Evolutionary conservation across 1,140 invertebrate genomes (phyloP).

Genomic region (Trissolcus basalis): DNA sequence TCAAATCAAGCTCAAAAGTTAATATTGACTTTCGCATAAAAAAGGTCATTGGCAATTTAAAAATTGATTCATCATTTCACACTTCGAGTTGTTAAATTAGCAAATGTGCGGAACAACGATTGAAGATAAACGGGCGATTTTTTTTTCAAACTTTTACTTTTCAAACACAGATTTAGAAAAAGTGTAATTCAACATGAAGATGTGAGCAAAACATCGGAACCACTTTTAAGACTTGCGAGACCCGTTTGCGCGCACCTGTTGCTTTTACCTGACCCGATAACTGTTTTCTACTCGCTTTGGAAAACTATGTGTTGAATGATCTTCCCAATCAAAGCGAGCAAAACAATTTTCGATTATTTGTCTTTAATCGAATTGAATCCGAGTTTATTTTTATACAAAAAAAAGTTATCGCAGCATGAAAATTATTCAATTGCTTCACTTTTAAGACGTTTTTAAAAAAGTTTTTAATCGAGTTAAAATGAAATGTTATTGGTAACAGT

Average conservation of each 20-base stretch:
- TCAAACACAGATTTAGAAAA: slow-evolving; percentile 28
- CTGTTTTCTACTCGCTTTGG: slow-evolving; percentile 50
- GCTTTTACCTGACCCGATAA: slow-evolving; percentile 55
- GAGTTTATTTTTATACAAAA: neutral
- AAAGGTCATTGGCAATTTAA: no score
- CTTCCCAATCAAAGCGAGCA: slow-evolving; percentile 24
- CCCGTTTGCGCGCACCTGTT: slow-evolving; percentile 52
- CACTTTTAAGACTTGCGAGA: slow-evolving; percentile 37
- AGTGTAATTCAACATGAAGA: slow-evolving; percentile 7
- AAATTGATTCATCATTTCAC: no score
- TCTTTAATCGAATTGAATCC: neutral
- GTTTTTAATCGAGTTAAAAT: no score
- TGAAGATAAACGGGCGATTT: neutral
- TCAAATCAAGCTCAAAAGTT: no score
- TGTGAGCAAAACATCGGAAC: slow-evolving; percentile 25
- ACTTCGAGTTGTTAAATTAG: no score
- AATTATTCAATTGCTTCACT: no score
- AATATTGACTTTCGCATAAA: no score
- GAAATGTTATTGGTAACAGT: no score
- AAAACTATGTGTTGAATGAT: slow-evolving; percentile 33
- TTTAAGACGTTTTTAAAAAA: no score
- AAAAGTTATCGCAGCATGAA: neutral
- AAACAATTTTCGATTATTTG: slow-evolving; percentile 8
- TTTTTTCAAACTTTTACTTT: slow-evolving; percentile 45
- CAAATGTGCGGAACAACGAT: neutral